These are phyloP conservation scores for Oscheius sp. DNA, from an alignment of 2,888 invertebrate species.

Conservation along the genomic window DNA sequence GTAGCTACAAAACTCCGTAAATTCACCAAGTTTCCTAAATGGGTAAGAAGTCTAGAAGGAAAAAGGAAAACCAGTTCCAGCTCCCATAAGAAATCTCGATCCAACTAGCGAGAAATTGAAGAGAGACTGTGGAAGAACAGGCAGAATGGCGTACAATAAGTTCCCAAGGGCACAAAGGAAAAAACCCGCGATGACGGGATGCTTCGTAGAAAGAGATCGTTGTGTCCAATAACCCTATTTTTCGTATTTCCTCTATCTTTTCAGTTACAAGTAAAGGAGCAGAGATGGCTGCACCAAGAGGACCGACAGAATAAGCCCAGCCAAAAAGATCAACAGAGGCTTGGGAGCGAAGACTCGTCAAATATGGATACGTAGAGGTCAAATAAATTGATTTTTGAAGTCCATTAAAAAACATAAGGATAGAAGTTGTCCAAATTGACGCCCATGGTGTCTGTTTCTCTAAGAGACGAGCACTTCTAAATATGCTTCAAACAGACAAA, in stretches of 20 bases:
- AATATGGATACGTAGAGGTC: conserved; percentile 54
- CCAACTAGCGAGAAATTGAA: conserved; percentile 1
- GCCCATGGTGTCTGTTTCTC: conserved; percentile 44
- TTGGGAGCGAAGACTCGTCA: conserved; percentile 8
- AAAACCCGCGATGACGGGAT: conserved; percentile 12
- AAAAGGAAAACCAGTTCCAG: conserved; percentile 33
- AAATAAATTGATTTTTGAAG: conserved; percentile 51
- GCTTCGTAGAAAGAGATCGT: conserved; percentile 4
- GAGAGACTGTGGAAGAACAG: not conserved
- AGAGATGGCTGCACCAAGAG: not conserved
- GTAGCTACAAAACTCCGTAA: conserved; percentile 46
- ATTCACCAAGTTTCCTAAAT: conserved; percentile 42
- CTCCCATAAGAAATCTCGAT: conserved; percentile 41
- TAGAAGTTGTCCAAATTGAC: conserved; percentile 40
- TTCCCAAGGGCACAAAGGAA: conserved; percentile 32
- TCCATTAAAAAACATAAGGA: conserved; percentile 38
- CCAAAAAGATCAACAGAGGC: conserved; percentile 1
- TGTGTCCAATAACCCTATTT: conserved; percentile 30
- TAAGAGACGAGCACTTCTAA: not conserved
- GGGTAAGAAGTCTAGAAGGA: not conserved
- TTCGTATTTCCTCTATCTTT: no score
- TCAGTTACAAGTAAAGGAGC: conserved; percentile 18
- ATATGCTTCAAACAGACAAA: no score
- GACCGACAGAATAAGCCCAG: not conserved
- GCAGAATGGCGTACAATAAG: conserved; percentile 37